These are phyloP conservation scores for Catagonus wagneri DNA, from an alignment of 2,113 vertebrate genomes.

Conservation along the genomic window DNA sequence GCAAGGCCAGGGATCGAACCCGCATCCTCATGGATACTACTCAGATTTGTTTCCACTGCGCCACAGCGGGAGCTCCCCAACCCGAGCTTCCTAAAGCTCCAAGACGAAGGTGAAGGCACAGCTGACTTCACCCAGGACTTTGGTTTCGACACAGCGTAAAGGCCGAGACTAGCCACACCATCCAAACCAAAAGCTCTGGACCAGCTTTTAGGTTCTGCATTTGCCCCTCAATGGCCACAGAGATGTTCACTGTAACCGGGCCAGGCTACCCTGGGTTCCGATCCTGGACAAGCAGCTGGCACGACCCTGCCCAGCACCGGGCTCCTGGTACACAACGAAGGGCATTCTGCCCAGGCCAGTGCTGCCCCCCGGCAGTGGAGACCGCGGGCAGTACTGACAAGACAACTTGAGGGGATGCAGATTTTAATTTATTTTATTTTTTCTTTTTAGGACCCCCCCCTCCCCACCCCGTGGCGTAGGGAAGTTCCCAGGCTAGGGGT, in stretches of 20 bases:
- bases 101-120: neutral
- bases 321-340: neutral
- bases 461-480: no score
- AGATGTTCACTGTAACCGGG: neutral
- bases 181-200: neutral
- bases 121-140: neutral
- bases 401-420: neutral
- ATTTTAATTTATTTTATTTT: neutral
- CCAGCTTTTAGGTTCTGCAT: neutral
- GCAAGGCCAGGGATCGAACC: no score
- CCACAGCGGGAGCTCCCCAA: neutral
- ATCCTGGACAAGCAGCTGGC: neutral
- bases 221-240: neutral
- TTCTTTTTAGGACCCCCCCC: no score
- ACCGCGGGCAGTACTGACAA: rapidly evolving
- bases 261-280: neutral
- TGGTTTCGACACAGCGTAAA: neutral
- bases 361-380: neutral
- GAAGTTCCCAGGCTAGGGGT: no score
- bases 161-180: neutral
- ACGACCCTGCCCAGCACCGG: neutral
- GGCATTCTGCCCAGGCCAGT: neutral
- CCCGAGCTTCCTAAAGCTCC: neutral
- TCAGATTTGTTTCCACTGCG: no score
- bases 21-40: no score